Conservation (phyloP, 2,797 vertebrate genomes). For the Notamacropus eugenii region DNA sequence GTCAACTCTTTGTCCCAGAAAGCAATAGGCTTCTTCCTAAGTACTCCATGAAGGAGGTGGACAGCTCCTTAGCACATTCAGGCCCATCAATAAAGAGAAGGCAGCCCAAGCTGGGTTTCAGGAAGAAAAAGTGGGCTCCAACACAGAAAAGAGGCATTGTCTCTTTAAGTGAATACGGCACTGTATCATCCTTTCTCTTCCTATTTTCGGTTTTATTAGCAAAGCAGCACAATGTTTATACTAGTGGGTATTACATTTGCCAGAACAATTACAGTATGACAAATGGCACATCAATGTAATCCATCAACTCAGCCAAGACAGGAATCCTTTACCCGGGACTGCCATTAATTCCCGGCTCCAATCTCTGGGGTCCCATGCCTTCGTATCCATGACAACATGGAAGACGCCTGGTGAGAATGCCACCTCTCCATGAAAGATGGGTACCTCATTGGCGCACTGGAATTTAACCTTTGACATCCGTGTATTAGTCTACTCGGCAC, state of each 20-base stretch:
- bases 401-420: conserved; percentile 90
- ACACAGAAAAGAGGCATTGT: conserved; percentile 85
- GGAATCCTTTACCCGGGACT: conserved; percentile 98
- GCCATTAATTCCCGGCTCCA: conserved; percentile 94
- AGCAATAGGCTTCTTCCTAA: neutral
- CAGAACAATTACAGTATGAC: conserved; percentile 99
- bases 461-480: conserved; percentile 90
- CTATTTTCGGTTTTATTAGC: conserved; percentile 97
- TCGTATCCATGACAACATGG: conserved; percentile 96
- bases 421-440: conserved; percentile 90
- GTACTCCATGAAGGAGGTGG: neutral
- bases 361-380: conserved; percentile 97
- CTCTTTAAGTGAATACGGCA: conserved; percentile 87
- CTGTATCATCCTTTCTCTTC: conserved; percentile 95
- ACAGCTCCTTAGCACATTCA: accelerated
- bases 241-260: conserved; percentile 99
- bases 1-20: neutral
- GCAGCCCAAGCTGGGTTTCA: accelerated
- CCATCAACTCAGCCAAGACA: conserved; percentile 97
- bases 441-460: conserved; percentile 86
- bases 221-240: conserved; percentile 97
- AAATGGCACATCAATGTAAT: conserved; percentile 99
- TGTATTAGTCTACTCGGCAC: conserved; percentile 47
- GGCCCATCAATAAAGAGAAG: neutral
- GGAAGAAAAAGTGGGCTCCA: conserved; percentile 70